Percentiles rank a stretch among this genome's conserved stretches.
These are phyloP conservation scores for Manis javanica DNA, from an alignment of 2,797 vertebrate species.

Conservation along the genomic window DNA sequence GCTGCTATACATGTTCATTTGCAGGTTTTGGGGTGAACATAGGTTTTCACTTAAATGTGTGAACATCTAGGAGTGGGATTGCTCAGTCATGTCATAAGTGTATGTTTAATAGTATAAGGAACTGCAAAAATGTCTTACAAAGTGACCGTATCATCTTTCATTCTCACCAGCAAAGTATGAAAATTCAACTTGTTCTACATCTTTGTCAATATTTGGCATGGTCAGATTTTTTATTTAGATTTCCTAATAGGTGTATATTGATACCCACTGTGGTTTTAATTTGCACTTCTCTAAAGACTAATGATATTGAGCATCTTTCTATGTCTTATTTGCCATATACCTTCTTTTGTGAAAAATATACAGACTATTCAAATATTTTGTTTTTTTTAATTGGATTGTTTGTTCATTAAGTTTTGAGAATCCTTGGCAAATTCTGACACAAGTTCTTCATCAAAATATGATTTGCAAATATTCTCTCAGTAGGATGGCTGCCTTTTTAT, in stretches of 20 bases:
- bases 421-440: conserved; percentile 6
- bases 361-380: background rate
- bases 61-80: background rate
- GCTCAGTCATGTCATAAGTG: background rate
- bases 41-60: background rate
- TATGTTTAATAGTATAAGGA: background rate
- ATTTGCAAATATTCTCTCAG: background rate
- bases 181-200: background rate
- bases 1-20: background rate
- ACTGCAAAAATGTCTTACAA: background rate
- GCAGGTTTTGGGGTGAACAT: background rate
- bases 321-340: background rate
- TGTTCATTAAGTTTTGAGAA: conserved; percentile 49
- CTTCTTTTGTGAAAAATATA: background rate
- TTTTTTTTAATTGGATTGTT: background rate
- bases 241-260: background rate
- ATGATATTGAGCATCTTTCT: background rate
- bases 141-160: background rate
- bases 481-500: background rate
- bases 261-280: conserved; percentile 19
- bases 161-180: background rate
- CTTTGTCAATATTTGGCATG: background rate
- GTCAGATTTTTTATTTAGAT: background rate
- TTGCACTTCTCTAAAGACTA: conserved; percentile 9
- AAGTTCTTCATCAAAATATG: background rate